phyloP scores from a whole-genome alignment of 37 sponge, comb jelly and placozoan genomes.

The Ephydatia muelleri region DNA sequence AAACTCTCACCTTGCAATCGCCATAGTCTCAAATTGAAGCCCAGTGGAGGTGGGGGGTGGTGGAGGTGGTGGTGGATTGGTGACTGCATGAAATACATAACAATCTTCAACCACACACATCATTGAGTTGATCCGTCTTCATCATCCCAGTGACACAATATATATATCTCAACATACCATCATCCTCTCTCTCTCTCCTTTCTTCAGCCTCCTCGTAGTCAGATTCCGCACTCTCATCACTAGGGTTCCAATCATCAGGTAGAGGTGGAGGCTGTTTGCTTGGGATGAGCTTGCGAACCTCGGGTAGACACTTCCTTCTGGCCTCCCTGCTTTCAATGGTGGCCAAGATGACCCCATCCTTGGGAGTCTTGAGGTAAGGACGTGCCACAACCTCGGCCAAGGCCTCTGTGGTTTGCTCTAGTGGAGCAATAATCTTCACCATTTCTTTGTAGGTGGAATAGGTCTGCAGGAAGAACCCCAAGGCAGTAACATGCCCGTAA shows the following conservation, averaged over 20 bases:
- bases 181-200: not conserved
- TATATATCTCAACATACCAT: not conserved
- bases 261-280: not conserved
- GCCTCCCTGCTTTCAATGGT: constrained; percentile 23
- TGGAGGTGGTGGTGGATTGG: too few species aligned
- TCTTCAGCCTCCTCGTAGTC: too few species aligned
- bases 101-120: too few species aligned
- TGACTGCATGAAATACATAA: too few species aligned
- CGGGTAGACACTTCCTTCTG: constrained; percentile 4
- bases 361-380: constrained; percentile 30
- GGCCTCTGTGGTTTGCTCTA: constrained; percentile 23
- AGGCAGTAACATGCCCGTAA: constrained; percentile 22
- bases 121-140: too few species aligned
- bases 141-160: too few species aligned
- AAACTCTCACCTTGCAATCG: not conserved
- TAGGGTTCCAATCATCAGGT: not conserved
- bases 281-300: constrained; percentile 10
- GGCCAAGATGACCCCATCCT: constrained; percentile 21
- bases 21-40: not conserved
- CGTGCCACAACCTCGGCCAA: constrained; percentile 23
- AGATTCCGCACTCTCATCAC: not conserved
- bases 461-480: constrained; percentile 11
- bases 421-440: constrained; percentile 22
- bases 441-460: constrained; percentile 2
- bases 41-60: not conserved